A percentile compares a stretch with the other conserved stretches of the same genome.
Evolutionary conservation across 2,113 vertebrate genomes (phyloP).

Genomic region (Emydura subglobosa): DNA sequence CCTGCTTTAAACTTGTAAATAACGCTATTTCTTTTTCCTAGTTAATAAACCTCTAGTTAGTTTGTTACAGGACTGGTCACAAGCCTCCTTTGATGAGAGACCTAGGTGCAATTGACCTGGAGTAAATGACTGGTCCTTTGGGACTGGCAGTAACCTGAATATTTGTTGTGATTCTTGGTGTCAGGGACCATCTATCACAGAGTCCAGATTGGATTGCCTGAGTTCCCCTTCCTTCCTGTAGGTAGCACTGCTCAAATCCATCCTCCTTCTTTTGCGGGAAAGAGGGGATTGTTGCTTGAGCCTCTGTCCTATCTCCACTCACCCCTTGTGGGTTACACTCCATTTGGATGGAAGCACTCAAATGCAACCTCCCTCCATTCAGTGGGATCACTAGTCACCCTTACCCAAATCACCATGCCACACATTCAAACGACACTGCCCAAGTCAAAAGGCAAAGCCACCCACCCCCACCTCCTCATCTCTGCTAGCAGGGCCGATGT

Average conservation of each 20-base stretch:
- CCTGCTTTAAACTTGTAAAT: not conserved
- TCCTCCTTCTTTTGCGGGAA: not conserved
- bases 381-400: not conserved
- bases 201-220: not conserved
- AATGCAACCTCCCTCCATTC: not conserved
- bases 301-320: not conserved
- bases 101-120: not conserved
- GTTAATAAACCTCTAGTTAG: not conserved
- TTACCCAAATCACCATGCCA: not conserved
- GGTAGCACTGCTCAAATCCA: not conserved
- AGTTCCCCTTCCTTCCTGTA: not conserved
- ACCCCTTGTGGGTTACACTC: not conserved
- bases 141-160: no score
- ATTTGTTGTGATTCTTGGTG: no score
- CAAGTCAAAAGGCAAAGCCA: not conserved
- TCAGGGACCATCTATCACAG: no score
- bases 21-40: not conserved
- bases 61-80: not conserved
- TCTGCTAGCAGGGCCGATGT: not conserved
- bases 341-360: not conserved
- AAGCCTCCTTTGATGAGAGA: not conserved
- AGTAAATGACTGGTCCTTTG: no score
- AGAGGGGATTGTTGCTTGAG: not conserved
- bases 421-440: not conserved
- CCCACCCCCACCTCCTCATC: not conserved